A percentile compares a stretch with the other conserved stretches of the same genome.
These are phyloP conservation scores for Tetheella fluctuosa DNA, from an alignment of 2,888 invertebrate species.

Conservation along the genomic window DNA sequence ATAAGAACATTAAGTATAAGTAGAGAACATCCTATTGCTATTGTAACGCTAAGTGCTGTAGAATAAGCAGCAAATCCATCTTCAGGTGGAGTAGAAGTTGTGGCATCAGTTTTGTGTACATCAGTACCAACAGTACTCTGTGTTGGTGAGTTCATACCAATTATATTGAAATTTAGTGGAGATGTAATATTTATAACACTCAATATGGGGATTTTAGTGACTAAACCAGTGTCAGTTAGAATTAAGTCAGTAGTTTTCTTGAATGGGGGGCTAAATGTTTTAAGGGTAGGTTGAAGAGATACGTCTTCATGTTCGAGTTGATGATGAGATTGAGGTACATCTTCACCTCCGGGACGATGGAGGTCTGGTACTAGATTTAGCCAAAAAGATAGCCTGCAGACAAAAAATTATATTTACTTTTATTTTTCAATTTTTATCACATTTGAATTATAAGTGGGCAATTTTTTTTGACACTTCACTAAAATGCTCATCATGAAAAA, in stretches of 20 bases:
- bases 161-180: slow-evolving; percentile 71
- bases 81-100: slow-evolving; percentile 87
- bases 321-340: slow-evolving; percentile 93
- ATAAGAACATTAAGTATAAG: slow-evolving; percentile 96
- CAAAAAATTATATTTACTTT: slow-evolving; percentile 35
- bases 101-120: slow-evolving; percentile 67
- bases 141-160: slow-evolving; percentile 68
- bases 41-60: slow-evolving; percentile 95
- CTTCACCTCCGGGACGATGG: slow-evolving; percentile 93
- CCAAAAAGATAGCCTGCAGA: slow-evolving; percentile 94
- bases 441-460: too few relatives aligned
- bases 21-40: slow-evolving; percentile 96
- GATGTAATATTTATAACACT: slow-evolving; percentile 73
- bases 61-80: slow-evolving; percentile 96
- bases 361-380: slow-evolving; percentile 96
- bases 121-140: slow-evolving; percentile 63
- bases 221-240: slow-evolving; percentile 69
- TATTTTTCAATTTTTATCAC: too few relatives aligned
- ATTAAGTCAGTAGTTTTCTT: slow-evolving; percentile 83
- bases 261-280: slow-evolving; percentile 82
- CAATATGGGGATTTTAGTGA: slow-evolving; percentile 69
- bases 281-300: slow-evolving; percentile 79
- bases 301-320: slow-evolving; percentile 90
- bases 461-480: neutral
- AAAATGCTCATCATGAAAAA: neutral